phyloP scores from a whole-genome alignment of 2,113 vertebrate species.

The Anas platyrhynchos region DNA sequence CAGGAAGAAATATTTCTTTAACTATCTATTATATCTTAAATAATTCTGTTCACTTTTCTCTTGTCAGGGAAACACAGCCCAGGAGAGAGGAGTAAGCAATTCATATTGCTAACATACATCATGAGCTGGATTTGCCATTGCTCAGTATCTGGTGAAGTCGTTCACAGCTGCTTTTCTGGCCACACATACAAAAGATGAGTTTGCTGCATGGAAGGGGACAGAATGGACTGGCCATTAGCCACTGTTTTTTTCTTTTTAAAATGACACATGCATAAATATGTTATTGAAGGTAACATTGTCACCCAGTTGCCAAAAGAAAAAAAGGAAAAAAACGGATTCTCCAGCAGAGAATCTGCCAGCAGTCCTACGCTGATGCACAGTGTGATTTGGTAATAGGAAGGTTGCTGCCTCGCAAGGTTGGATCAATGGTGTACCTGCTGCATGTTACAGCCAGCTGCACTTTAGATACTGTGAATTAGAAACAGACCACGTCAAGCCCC shows the following conservation, averaged over 20 bases:
- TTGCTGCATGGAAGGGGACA: neutral
- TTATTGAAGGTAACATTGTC: neutral
- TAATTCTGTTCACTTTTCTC: slow-evolving; percentile 46
- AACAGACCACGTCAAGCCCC: neutral
- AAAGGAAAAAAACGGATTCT: neutral
- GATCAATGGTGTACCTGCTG: neutral
- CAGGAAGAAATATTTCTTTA: slow-evolving; percentile 56
- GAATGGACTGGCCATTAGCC: neutral
- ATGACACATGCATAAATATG: neutral
- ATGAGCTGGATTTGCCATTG: neutral
- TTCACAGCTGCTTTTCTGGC: neutral
- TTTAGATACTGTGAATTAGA: neutral
- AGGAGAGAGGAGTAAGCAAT: neutral
- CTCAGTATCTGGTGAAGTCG: neutral
- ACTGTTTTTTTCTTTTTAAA: neutral
- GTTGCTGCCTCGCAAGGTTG: neutral
- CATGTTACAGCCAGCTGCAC: neutral
- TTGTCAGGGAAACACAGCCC: slow-evolving; percentile 8
- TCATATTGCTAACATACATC: neutral
- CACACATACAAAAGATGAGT: neutral
- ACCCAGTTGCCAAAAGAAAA: neutral
- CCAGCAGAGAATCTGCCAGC: neutral
- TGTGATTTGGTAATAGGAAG: neutral
- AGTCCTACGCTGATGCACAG: neutral
- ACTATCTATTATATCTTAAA: slow-evolving; percentile 46